Base-by-base conservation (phyloP, 2,113 vertebrate species). In the Zosterops hypoxanthus region DNA sequence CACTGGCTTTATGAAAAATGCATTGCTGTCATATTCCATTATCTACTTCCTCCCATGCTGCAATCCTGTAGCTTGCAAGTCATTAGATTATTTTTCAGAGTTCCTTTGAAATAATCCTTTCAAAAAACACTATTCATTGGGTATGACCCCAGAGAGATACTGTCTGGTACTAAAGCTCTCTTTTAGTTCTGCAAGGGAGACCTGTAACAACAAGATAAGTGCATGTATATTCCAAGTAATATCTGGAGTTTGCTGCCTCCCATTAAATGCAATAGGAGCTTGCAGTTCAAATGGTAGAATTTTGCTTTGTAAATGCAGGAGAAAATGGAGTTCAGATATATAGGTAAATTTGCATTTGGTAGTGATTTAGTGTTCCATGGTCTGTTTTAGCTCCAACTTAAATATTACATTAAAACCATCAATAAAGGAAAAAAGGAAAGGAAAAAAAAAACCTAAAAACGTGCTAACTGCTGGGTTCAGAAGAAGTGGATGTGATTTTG, bases 201-300 rank as follows among this genome's bases (percentile, higher is more conserved):
- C 93, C 90, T 96, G 95, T 96, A 96, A 94, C 95, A 95, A 95
- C 93, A 96, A 96, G 88, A 96, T 96, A 96, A 96, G 92, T 96
- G 92, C 93, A 81, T 82, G 93, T 83, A 49, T 96, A 92, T 96
- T 94, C 87, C 92, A 60, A 94, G 85, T 83, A 83, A 93, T 17
- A 88, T 78, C 92, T 90, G 76, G 75, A 96, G 88, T 94, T 96
- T 81, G 90, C 96, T 88, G 56, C 61, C 65, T 96, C 85, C 92
- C 77, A 84, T 94, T 93, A 94, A 95, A 92, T 83, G 93, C 85
- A 94, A 88, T 86, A 52, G 82, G 90, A 94, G 82, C 88, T 83
- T 68, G 13, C 88, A 93, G 85, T 93, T 95, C 86, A 96, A 95
- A 96, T 90, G 90, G 88, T 70, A 92, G 90, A 86, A 81, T 93